Conservation (phyloP, 1,140 invertebrate species). For the Hycleus phaleratus region DNA sequence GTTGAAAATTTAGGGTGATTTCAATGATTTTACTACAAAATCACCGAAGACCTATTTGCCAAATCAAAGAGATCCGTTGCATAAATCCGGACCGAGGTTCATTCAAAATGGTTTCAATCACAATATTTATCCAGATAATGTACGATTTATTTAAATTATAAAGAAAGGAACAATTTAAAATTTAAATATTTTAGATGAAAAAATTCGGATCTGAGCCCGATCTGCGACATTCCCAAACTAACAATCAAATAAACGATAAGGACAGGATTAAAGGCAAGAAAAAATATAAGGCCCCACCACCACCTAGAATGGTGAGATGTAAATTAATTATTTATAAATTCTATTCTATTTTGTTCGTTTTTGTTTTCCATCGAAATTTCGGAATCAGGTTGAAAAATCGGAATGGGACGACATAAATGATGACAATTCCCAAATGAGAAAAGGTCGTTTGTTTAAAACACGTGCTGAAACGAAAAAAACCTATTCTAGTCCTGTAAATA, state of each 20-base stretch:
- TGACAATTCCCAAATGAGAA: conserved; percentile 43
- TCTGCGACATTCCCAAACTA: conserved; percentile 37
- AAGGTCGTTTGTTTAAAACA: conserved; percentile 63
- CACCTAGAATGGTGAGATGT: conserved; percentile 28
- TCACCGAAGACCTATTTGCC: conserved; percentile 5
- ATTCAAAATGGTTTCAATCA: conserved; percentile 3
- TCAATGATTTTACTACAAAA: neutral
- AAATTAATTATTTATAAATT: neutral
- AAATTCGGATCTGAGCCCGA: conserved; percentile 68
- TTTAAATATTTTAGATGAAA: conserved; percentile 36
- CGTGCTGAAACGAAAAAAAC: conserved; percentile 57
- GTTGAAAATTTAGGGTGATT: too few relatives aligned
- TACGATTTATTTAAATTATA: neutral
- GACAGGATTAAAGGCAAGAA: conserved; percentile 49
- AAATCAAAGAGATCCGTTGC: conserved; percentile 11
- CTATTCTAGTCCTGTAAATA: conserved; percentile 31
- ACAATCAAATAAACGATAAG: neutral
- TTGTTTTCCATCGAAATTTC: neutral
- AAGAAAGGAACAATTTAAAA: neutral
- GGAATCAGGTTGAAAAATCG: neutral
- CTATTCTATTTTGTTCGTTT: neutral
- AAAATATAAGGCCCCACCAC: conserved; percentile 58
- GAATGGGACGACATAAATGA: conserved; percentile 19
- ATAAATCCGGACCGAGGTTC: conserved; percentile 3
- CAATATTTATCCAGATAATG: neutral